Conservation (phyloP, 2,888 invertebrate species). For the Stenurella melanura region DNA sequence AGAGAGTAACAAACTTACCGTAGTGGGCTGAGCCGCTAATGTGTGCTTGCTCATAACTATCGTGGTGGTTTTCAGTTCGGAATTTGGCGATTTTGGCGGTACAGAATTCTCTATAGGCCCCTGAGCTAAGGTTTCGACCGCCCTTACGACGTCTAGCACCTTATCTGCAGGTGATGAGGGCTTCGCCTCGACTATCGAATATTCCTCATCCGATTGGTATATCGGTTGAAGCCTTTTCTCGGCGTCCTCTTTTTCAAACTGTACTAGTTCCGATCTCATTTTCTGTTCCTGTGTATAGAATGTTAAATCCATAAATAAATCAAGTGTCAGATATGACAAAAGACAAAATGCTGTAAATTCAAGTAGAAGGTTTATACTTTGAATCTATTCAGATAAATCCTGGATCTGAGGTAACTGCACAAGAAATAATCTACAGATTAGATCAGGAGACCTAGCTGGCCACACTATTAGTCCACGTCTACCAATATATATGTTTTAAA, state of each 20-base stretch:
- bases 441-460: too few species aligned
- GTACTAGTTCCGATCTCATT: conserved; percentile 83
- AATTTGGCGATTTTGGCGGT: conserved; percentile 84
- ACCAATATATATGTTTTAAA: too few species aligned
- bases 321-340: too few species aligned
- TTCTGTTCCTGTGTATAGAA: conserved; percentile 78
- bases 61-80: conserved; percentile 87
- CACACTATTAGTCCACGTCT: too few species aligned
- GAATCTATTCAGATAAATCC: too few species aligned
- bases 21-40: conserved; percentile 82
- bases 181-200: conserved; percentile 76
- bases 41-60: conserved; percentile 96
- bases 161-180: conserved; percentile 89
- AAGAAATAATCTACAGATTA: too few species aligned
- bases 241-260: conserved; percentile 84
- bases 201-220: conserved; percentile 68
- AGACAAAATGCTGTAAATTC: too few species aligned
- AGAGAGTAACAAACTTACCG: conserved; percentile 73
- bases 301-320: neutral
- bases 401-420: too few species aligned
- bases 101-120: conserved; percentile 75
- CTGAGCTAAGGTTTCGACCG: conserved; percentile 84
- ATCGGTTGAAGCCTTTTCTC: conserved; percentile 71
- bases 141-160: conserved; percentile 90
- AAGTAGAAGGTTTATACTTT: too few species aligned